Percentiles rank a stretch among this genome's conserved stretches.
phyloP scores from a whole-genome alignment of 2,113 vertebrate species.

The Sinocyclocheilus rhinocerous region DNA sequence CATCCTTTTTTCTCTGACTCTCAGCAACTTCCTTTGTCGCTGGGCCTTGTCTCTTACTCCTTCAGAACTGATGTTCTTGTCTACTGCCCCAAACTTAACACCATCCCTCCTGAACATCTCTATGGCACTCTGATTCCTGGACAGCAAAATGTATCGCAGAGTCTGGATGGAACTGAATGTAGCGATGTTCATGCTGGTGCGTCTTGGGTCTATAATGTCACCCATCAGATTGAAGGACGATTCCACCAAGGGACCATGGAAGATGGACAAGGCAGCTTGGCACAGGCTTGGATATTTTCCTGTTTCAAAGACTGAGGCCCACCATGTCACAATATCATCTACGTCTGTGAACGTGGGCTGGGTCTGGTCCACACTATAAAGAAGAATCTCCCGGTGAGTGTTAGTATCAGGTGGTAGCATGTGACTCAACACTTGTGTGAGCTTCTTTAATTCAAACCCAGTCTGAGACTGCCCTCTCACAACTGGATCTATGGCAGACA shows the following conservation, averaged over 20 bases:
- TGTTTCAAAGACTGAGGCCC: not conserved
- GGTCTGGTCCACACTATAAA: not conserved
- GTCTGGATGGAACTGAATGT: too few species aligned
- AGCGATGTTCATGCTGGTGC: too few species aligned
- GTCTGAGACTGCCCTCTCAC: not conserved
- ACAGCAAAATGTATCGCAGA: too few species aligned
- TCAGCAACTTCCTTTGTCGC: not conserved
- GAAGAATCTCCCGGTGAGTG: not conserved
- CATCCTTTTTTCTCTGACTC: not conserved
- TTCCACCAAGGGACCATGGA: too few species aligned
- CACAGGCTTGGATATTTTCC: not conserved
- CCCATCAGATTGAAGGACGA: too few species aligned
- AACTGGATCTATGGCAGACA: not conserved
- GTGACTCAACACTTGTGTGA: not conserved
- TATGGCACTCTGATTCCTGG: not conserved
- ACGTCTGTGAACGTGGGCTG: too few species aligned
- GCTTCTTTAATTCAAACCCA: not conserved
- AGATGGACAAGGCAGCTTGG: too few species aligned
- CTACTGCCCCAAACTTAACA: not conserved
- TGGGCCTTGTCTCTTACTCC: not conserved
- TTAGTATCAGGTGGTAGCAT: not conserved
- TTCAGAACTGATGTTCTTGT: not conserved
- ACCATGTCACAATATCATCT: not conserved
- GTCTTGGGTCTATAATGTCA: too few species aligned
- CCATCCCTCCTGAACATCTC: not conserved